Percentiles rank a stretch among this genome's conserved stretches.
Conservation (phyloP, 2,888 invertebrate genomes). For the Lithodes maja region DNA sequence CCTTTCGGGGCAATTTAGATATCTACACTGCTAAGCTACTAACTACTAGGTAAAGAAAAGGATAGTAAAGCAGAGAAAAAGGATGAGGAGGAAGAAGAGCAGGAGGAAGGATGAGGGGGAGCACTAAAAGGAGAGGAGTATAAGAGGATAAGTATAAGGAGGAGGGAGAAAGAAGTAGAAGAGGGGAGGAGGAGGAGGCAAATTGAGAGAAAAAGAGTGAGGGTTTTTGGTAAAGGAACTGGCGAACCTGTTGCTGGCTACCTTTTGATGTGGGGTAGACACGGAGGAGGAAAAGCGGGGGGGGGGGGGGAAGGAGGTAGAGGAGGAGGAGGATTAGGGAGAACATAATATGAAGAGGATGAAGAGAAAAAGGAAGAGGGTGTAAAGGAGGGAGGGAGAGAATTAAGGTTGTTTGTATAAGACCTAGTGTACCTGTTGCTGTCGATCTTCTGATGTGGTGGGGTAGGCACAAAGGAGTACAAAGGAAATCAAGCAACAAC, state of each 20-base stretch:
- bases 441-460: background rate
- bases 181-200: background rate
- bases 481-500: background rate
- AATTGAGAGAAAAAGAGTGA: background rate
- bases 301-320: background rate
- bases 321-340: background rate
- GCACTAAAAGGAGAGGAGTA: background rate
- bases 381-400: background rate
- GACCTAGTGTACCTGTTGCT: too few species aligned
- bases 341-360: background rate
- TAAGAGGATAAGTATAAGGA: background rate
- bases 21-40: too few species aligned
- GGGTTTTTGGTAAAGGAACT: too few species aligned
- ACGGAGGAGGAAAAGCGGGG: background rate
- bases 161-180: background rate
- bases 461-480: background rate
- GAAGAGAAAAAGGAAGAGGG: background rate
- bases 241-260: too few species aligned
- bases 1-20: too few species aligned
- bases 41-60: background rate
- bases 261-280: too few species aligned
- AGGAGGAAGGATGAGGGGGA: background rate
- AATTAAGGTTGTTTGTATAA: background rate
- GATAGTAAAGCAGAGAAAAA: background rate
- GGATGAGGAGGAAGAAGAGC: background rate